Percentiles rank a stretch among this genome's conserved stretches.
phyloP scores from a whole-genome alignment of 2,888 invertebrate genomes.

The Oxytorus armatus region DNA sequence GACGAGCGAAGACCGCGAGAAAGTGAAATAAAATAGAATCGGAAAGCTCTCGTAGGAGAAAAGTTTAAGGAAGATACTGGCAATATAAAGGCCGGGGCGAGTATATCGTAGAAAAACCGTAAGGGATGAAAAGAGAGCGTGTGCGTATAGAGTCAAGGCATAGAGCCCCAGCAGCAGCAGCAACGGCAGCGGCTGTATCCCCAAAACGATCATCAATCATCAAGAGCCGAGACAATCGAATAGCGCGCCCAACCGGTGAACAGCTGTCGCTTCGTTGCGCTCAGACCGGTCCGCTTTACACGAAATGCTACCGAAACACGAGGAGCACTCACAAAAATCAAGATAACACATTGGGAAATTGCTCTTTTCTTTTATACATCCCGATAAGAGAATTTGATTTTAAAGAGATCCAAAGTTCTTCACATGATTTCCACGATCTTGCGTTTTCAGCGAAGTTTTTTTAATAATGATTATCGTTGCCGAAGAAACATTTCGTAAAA shows the following conservation, averaged over 20 bases:
- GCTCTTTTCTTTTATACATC: slow-evolving; percentile 10
- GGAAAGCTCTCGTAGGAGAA: slow-evolving; percentile 36
- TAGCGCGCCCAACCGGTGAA: slow-evolving; percentile 84
- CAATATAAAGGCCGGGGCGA: slow-evolving; percentile 22
- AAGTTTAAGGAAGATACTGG: slow-evolving; percentile 36
- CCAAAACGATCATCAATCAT: slow-evolving; percentile 88
- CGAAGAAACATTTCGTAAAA: background rate
- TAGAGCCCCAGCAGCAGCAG: slow-evolving; percentile 65
- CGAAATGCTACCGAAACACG: slow-evolving; percentile 68
- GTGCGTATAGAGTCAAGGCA: slow-evolving; percentile 75
- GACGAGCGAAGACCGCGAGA: slow-evolving; percentile 33
- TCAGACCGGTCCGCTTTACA: slow-evolving; percentile 79
- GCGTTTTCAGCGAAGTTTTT: background rate
- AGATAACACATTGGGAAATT: slow-evolving; percentile 47
- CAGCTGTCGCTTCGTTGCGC: slow-evolving; percentile 86
- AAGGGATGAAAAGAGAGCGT: slow-evolving; percentile 68
- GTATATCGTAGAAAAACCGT: slow-evolving; percentile 46
- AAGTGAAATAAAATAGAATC: slow-evolving; percentile 42
- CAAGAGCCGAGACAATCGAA: slow-evolving; percentile 86
- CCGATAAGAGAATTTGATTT: slow-evolving; percentile 9
- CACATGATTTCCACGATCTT: background rate
- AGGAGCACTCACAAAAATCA: slow-evolving; percentile 60
- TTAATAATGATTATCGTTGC: background rate
- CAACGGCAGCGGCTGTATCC: slow-evolving; percentile 81
- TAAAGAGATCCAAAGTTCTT: background rate